Evolutionary conservation across 35 echinoderm and acorn worm genomes (phyloP).

Genomic region (Stichopus chloronotus): DNA sequence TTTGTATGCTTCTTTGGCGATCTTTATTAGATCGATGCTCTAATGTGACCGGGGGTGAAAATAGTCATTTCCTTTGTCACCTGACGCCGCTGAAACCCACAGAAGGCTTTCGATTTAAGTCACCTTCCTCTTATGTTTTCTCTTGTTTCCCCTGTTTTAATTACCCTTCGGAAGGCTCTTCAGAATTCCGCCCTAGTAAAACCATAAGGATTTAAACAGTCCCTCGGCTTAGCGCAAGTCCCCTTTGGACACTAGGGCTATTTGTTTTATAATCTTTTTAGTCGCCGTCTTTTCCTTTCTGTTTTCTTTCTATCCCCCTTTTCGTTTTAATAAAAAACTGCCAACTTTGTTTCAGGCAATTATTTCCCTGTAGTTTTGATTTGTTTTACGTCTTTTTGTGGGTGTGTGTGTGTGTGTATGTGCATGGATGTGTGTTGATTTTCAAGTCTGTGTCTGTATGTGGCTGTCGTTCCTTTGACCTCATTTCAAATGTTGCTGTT

Average conservation of each 20-base stretch:
- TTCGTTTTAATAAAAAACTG: neutral
- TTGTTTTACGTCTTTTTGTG: neutral
- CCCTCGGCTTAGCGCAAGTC: neutral
- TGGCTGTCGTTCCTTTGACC: no score
- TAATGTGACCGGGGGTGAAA: neutral
- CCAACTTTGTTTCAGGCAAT: no score
- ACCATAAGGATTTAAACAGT: slow-evolving; percentile 1
- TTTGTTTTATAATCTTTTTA: neutral
- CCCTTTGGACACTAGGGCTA: neutral
- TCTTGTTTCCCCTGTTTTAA: neutral
- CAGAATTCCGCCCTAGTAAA: neutral
- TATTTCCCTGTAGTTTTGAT: no score
- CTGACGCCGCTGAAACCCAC: neutral
- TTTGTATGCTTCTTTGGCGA: neutral
- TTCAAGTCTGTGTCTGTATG: no score
- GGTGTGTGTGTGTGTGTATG: neutral
- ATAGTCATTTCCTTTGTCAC: neutral
- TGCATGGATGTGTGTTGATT: neutral
- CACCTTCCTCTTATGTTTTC: neutral
- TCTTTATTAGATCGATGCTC: neutral
- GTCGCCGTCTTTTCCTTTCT: neutral
- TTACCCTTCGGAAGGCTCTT: slow-evolving; percentile 10
- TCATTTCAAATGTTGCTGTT: no score
- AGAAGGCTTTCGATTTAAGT: neutral
- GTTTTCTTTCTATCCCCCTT: neutral